phyloP scores from a whole-genome alignment of 1,140 invertebrate species.

The Drosophila varians region DNA sequence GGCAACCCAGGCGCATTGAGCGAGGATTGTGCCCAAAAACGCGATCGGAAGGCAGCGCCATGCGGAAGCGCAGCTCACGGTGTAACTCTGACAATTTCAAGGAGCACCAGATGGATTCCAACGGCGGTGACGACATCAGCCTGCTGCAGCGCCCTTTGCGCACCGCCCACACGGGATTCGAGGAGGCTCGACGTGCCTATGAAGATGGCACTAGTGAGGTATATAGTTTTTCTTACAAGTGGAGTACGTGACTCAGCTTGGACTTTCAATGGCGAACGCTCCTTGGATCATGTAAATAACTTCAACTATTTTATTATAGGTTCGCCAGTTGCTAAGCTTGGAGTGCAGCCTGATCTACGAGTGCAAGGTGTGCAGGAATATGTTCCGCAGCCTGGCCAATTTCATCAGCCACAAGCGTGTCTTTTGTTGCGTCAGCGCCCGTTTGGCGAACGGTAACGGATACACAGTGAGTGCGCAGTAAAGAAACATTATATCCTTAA shows the following conservation, averaged over 20 bases:
- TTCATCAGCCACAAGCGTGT: conserved; percentile 93
- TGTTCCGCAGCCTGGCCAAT: conserved; percentile 92
- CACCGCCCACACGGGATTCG: conserved; percentile 86
- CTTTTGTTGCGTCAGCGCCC: conserved; percentile 86
- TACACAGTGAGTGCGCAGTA: conserved; percentile 84
- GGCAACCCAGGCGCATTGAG: not conserved
- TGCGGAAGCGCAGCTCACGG: conserved; percentile 71
- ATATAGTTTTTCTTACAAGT: conserved; percentile 20
- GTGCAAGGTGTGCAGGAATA: conserved; percentile 92
- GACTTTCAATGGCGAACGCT: conserved; percentile 55
- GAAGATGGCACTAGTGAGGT: conserved; percentile 87
- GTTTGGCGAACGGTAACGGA: conserved; percentile 78
- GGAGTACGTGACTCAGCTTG: conserved; percentile 68
- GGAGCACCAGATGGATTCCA: conserved; percentile 58
- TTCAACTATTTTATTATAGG: conserved; percentile 84
- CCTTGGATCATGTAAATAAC: conserved; percentile 11
- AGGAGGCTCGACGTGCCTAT: conserved; percentile 86
- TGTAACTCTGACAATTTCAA: conserved; percentile 65
- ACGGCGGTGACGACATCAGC: conserved; percentile 85
- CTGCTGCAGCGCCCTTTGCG: conserved; percentile 87
- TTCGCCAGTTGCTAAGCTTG: conserved; percentile 88
- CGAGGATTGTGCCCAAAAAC: not conserved
- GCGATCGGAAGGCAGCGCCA: conserved; percentile 18
- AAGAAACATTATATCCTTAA: conserved; percentile 28
- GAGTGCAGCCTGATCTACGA: conserved; percentile 94